Evolutionary conservation across 1,140 invertebrate genomes (phyloP), one percentile per base, ranked within the genome.

Genomic region (Drosophila watanabei): DNA sequence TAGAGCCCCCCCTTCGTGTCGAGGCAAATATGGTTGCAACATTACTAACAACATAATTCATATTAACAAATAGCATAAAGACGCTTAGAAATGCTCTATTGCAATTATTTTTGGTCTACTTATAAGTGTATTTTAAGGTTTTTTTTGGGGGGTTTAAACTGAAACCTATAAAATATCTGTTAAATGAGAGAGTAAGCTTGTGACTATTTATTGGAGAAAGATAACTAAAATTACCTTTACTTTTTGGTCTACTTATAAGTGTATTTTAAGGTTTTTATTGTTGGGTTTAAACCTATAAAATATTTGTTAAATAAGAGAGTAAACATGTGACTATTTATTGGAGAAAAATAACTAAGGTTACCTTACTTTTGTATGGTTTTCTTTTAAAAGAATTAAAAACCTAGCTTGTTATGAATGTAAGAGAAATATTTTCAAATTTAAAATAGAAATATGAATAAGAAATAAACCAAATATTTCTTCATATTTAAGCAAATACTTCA

Each of bases 1-100:
- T 69, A 68, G 46, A 32, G 62, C 18, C 43, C 43, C 10, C 61
- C 35, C 58, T 39, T 28, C 51, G 48, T 77, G 57, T 51, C 35
- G 60, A 30, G 46, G 73, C 43, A 87, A 81, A 86, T 79, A 65
- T 59, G 71, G 58, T 84, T 85, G 78, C 78, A 77, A 75, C 46
- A 79, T 63, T 59, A 46, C 49, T 41, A 43, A 45, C 59, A 63
- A 62, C 62, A 75, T 79, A 80, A 65, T 79, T 71, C 48, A 80
- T 45, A 61, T 75, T 48, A 76, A 51, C 71, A 24, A 48, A 37
- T 18, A 0, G 14, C 20, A 10, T 2, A 11, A 28, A 49, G 37
- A 37, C 71, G 73, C 24, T 18, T 16, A 10, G 14, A n/a, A 57
- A 65, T 76, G 60, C 73, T 30, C 73, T 76, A 18, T 18, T 18